These are phyloP conservation scores for Euthynnus affinis DNA, from an alignment of 2,797 vertebrate species.

Conservation along the genomic window DNA sequence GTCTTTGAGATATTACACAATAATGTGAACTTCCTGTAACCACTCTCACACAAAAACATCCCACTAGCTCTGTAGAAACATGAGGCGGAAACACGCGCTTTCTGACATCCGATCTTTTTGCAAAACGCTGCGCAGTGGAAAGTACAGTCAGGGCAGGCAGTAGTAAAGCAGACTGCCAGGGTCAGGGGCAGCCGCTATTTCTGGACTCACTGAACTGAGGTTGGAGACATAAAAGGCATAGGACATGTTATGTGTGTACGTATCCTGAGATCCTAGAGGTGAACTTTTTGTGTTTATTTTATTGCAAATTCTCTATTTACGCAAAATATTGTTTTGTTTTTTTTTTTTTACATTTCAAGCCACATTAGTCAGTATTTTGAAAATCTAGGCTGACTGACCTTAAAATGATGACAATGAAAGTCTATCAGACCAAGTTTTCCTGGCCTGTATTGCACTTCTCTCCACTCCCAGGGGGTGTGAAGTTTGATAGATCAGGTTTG, in stretches of 20 bases:
- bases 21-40: slow-evolving; percentile 22
- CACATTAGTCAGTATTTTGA: neutral
- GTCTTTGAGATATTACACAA: slow-evolving; percentile 33
- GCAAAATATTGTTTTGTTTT: neutral
- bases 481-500: slow-evolving; percentile 46
- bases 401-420: neutral
- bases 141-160: slow-evolving; percentile 64
- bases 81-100: slow-evolving; percentile 45
- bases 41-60: slow-evolving; percentile 29
- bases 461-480: neutral
- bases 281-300: slow-evolving; percentile 21
- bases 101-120: slow-evolving; percentile 74
- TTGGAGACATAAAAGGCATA: slow-evolving; percentile 68
- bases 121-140: slow-evolving; percentile 67
- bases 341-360: neutral
- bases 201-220: slow-evolving; percentile 55
- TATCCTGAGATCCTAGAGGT: slow-evolving; percentile 18
- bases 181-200: slow-evolving; percentile 74
- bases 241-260: slow-evolving; percentile 37
- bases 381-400: neutral
- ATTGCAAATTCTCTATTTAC: slow-evolving; percentile 13
- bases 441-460: neutral
- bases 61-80: slow-evolving; percentile 39
- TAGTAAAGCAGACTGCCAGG: slow-evolving; percentile 49
- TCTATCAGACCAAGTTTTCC: neutral